A percentile compares a stretch with the other conserved stretches of the same genome.
Conservation (phyloP, 2,113 vertebrate species). For the Thalassoma bifasciatum region DNA sequence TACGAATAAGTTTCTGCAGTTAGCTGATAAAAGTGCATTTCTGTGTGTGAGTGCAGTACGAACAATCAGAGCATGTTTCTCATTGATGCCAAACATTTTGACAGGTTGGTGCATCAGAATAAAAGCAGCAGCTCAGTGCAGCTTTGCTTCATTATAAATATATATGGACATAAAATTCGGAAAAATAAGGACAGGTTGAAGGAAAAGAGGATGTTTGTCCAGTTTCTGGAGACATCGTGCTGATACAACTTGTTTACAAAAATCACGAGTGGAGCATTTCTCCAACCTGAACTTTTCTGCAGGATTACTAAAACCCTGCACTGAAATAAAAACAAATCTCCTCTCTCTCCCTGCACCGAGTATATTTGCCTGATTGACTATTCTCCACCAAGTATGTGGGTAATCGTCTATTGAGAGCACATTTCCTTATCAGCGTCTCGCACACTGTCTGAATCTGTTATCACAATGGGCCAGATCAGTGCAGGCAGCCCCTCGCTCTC, state of each 20-base stretch:
- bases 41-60: too few relatives aligned
- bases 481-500: conserved; percentile 86
- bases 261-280: conserved; percentile 37
- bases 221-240: too few relatives aligned
- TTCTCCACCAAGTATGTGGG: conserved; percentile 81
- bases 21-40: too few relatives aligned
- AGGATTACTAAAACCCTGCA: conserved; percentile 58
- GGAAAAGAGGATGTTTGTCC: too few relatives aligned
- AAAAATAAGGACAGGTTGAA: too few relatives aligned
- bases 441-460: conserved; percentile 91
- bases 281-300: conserved; percentile 61
- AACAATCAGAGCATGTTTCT: too few relatives aligned
- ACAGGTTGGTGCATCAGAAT: too few relatives aligned
- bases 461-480: conserved; percentile 90
- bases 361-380: conserved; percentile 81
- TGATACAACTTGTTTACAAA: conserved; percentile 60
- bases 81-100: too few relatives aligned
- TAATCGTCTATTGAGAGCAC: conserved; percentile 85
- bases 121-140: too few relatives aligned
- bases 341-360: conserved; percentile 68
- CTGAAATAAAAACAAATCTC: conserved; percentile 74
- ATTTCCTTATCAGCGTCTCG: conserved; percentile 89
- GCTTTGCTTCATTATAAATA: too few relatives aligned
- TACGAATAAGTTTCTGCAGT: too few relatives aligned
- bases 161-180: too few relatives aligned